Conservation (phyloP, 1,140 invertebrate species). For the Scaptomyza pallida region DNA sequence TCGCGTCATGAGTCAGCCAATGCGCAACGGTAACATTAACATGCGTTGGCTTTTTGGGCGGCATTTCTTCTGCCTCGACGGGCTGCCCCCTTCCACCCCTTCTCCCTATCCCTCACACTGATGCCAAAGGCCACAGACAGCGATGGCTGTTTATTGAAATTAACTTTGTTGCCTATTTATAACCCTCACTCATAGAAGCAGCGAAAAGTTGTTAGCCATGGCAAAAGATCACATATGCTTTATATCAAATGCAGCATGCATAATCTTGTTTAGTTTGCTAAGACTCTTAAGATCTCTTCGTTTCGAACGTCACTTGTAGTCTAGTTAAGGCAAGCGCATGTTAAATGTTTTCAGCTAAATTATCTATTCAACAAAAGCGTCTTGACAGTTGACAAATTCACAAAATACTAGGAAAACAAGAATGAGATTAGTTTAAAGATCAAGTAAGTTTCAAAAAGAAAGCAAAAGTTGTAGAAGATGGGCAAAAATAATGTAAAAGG, state of each 20-base stretch:
- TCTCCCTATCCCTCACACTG: neutral
- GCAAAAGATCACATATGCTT: constrained; percentile 1
- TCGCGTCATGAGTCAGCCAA: constrained; percentile 74
- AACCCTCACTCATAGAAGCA: constrained; percentile 5
- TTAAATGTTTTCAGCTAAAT: neutral
- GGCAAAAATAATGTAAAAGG: too few species aligned
- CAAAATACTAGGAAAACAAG: neutral
- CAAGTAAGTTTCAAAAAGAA: too few species aligned
- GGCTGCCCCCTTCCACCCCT: neutral
- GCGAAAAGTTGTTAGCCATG: neutral
- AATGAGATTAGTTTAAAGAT: too few species aligned
- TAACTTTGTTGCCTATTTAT: constrained; percentile 49
- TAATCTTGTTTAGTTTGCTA: constrained; percentile 13
- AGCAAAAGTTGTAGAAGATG: too few species aligned
- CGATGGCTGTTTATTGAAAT: constrained; percentile 70
- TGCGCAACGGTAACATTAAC: constrained; percentile 75
- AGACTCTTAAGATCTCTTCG: too few species aligned
- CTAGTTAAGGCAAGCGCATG: neutral
- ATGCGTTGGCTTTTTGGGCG: constrained; percentile 67
- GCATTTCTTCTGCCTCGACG: constrained; percentile 43
- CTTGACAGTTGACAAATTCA: neutral
- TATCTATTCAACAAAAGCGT: too few species aligned
- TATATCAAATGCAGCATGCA: constrained; percentile 4
- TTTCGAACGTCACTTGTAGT: too few species aligned
- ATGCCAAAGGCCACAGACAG: constrained; percentile 66